Evolutionary conservation across 2,797 vertebrate species (phyloP), one percentile per base, ranked within the genome.

Genomic region (Cirrhinus mrigala): DNA sequence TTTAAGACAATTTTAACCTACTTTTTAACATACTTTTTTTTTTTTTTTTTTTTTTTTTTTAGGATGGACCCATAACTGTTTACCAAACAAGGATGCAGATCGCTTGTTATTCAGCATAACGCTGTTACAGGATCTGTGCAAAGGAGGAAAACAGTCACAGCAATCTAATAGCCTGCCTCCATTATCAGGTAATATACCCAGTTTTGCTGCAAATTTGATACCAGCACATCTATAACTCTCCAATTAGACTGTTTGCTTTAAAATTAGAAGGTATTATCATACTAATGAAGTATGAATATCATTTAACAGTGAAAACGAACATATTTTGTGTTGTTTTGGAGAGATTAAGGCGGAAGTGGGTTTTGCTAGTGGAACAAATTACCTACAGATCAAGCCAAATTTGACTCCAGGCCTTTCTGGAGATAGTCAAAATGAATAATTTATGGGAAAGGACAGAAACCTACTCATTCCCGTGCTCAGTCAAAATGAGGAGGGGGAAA

Each of bases 361-460:
- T 83, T 86, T 81, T 84, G 48, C 81, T 91, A 84, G 87, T 90
- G 88, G 89, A 91, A 90, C 89, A 90, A 90, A 91, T 90, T 88
- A 90, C 88, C 84, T 83, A 85, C 84, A 90, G 84, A 91, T 88
- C 82, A 89, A 87, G 89, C 87, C 87, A 87, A 87, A 82, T 85
- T 87, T 85, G 69, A 87, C 89, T 88, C 79, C 87, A 81, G 88
- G 89, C 81, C 75, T 84, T 80, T 76, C 27, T 85, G 71, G 84
- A 87, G 81, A 79, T 58, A 81, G 74, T 75, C 68, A 73, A 46
- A 46, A 87, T 90, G 87, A 88, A 85, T 90, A 84, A 90, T 89
- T 88, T 84, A 90, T 89, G 52, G 58, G 60, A 22, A 52, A 82
- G 81, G 80, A 81, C 84, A 33, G 75, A 83, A 80, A 74, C 5